A percentile compares a stretch with the other conserved stretches of the same genome.
These are phyloP conservation scores for Dolomedes plantarius DNA, from an alignment of 2,888 invertebrate genomes.

Conservation along the genomic window DNA sequence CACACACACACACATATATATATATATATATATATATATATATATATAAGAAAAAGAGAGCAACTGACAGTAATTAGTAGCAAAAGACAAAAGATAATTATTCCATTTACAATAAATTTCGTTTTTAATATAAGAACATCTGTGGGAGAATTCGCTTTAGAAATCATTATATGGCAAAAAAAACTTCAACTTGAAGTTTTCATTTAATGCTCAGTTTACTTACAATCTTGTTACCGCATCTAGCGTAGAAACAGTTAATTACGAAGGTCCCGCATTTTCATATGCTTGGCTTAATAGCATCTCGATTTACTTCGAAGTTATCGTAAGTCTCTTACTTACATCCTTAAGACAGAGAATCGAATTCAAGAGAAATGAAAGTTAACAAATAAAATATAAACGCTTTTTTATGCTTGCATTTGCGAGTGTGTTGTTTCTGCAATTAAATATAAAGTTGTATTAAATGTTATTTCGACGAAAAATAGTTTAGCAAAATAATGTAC, in stretches of 20 bases:
- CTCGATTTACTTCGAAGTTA: constrained; percentile 47
- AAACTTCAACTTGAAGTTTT: not conserved
- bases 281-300: constrained; percentile 47
- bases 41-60: not conserved
- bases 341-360: constrained; percentile 22
- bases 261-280: constrained; percentile 35
- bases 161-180: not conserved
- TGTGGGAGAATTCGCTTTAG: not conserved
- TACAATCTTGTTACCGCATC: constrained; percentile 39
- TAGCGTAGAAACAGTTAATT: constrained; percentile 52
- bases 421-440: no score
- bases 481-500: no score
- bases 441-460: no score
- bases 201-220: constrained; percentile 44
- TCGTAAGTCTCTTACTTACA: constrained; percentile 27
- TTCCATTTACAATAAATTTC: no score
- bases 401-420: no score
- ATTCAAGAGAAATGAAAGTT: constrained; percentile 38
- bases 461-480: no score
- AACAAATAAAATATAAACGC: no score
- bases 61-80: no score
- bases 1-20: no score
- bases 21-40: not conserved
- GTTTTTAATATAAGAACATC: not conserved
- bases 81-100: no score